A percentile compares a stretch with the other conserved stretches of the same genome.
These are phyloP conservation scores for Clarias magur DNA, from an alignment of 2,113 vertebrate species.

Conservation along the genomic window DNA sequence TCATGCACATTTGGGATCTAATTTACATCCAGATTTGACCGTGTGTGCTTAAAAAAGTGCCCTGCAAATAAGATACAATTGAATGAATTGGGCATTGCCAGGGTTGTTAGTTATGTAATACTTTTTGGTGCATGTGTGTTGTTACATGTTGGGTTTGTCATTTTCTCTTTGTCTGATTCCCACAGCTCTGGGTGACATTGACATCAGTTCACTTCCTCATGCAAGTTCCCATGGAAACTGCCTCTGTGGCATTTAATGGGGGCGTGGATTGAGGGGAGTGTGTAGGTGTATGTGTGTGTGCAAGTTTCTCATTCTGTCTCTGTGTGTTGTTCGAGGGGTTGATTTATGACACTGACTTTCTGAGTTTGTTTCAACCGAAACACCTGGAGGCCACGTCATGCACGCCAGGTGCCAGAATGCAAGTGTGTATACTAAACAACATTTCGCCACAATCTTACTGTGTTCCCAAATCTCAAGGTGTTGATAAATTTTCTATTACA, in stretches of 20 bases:
- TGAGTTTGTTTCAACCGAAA: constrained; percentile 2
- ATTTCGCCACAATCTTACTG: not conserved
- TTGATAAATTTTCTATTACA: not conserved
- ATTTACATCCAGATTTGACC: not conserved
- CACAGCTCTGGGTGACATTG: constrained; percentile 32
- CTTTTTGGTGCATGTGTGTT: not conserved
- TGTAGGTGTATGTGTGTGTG: not conserved
- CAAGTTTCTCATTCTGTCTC: not conserved
- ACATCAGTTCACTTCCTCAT: constrained; percentile 31
- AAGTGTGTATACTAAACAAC: not conserved
- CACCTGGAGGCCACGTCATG: not conserved
- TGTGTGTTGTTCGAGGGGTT: not conserved
- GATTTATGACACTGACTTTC: constrained; percentile 34
- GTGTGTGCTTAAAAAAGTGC: not conserved
- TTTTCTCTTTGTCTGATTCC: not conserved
- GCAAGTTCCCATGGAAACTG: constrained; percentile 49
- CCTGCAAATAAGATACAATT: not conserved
- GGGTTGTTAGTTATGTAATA: not conserved
- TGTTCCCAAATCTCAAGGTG: not conserved
- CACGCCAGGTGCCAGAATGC: not conserved
- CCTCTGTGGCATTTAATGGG: constrained; percentile 20
- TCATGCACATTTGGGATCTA: not conserved
- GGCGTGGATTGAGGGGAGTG: not conserved
- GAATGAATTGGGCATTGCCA: not conserved
- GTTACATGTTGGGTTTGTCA: not conserved